phyloP scores from a whole-genome alignment of 2,113 vertebrate species.

The Perca fluviatilis region DNA sequence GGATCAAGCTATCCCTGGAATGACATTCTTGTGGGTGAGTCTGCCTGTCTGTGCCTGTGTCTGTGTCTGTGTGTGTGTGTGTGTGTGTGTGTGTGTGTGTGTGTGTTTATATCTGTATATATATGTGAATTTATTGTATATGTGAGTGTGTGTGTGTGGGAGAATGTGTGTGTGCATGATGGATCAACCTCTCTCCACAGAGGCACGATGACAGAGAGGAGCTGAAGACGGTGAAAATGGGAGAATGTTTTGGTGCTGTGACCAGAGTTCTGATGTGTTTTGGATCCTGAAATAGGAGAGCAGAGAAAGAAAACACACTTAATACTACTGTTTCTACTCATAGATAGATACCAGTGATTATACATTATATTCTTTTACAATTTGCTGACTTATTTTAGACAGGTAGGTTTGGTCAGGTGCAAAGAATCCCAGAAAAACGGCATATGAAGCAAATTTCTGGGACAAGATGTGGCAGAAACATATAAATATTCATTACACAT shows the following conservation, averaged over 20 bases:
- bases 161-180: constrained; percentile 53
- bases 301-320: background rate
- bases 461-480: background rate
- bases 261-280: constrained; percentile 62
- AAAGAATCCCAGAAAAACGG: background rate
- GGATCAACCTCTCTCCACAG: constrained; percentile 73
- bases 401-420: background rate
- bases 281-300: constrained; percentile 13
- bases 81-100: constrained; percentile 10
- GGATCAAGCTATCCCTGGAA: constrained; percentile 74
- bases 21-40: constrained; percentile 70
- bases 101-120: constrained; percentile 30
- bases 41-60: constrained; percentile 32
- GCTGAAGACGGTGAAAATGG: constrained; percentile 63
- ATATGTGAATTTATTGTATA: background rate
- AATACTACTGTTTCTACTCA: background rate
- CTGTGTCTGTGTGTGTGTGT: constrained; percentile 17
- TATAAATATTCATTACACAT: background rate
- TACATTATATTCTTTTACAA: background rate
- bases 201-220: constrained; percentile 73
- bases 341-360: background rate
- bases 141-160: background rate
- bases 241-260: constrained; percentile 59
- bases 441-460: background rate
- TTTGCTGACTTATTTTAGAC: background rate